Evolutionary conservation across 2,888 invertebrate genomes (phyloP).

Genomic region (Lathronympha strigana): DNA sequence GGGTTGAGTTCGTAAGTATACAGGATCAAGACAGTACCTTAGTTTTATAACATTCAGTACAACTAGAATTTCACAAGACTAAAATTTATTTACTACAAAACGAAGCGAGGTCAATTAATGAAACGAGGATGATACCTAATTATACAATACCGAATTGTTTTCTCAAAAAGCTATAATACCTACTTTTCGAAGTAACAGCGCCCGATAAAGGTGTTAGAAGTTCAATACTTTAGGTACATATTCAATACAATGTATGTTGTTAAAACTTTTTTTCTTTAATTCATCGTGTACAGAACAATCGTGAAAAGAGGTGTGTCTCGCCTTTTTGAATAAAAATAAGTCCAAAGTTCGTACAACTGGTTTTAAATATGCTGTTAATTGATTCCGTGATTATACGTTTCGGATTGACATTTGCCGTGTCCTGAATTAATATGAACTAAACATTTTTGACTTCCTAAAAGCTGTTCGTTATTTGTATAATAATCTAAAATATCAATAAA

Average conservation of each 20-base stretch:
- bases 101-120: neutral
- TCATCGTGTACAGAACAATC: constrained; percentile 6
- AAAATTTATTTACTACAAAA: no score
- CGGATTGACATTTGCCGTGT: constrained; percentile 24
- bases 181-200: neutral
- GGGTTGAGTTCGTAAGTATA: no score
- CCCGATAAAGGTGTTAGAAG: neutral
- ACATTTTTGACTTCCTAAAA: constrained; percentile 1
- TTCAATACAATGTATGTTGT: neutral
- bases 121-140: neutral
- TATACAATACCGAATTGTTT: neutral
- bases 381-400: constrained; percentile 13
- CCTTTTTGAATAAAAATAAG: constrained; percentile 21
- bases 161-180: neutral
- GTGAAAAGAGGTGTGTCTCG: constrained; percentile 8
- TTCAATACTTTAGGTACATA: neutral
- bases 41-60: no score
- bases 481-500: no score
- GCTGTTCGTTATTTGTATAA: no score
- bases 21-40: no score
- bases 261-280: neutral
- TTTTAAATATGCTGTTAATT: constrained; percentile 1
- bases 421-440: constrained; percentile 15
- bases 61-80: no score
- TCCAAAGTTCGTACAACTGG: constrained; percentile 20